Conservation (phyloP, 2,888 invertebrate species). For the Standfussiana lucernea region DNA sequence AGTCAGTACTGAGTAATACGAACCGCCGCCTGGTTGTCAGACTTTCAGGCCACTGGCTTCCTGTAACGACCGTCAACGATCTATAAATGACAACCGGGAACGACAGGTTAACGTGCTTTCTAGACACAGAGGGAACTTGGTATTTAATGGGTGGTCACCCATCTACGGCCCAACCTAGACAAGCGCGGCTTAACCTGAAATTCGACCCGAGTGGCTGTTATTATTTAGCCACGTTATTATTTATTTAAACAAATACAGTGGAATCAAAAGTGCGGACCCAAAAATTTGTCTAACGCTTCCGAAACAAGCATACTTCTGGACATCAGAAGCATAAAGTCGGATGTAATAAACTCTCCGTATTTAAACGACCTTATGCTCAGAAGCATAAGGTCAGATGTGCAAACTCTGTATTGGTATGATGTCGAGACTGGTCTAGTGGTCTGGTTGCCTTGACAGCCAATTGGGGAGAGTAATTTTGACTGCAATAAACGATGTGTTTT, state of each 20-base stretch:
- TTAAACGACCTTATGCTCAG: too few species aligned
- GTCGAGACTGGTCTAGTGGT: too few species aligned
- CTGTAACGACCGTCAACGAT: background rate
- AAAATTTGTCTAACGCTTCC: background rate
- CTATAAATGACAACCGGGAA: background rate
- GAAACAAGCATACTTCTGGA: background rate
- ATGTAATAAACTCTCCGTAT: too few species aligned
- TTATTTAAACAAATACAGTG: background rate
- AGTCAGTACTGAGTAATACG: background rate
- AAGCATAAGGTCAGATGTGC: too few species aligned
- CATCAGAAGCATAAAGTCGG: too few species aligned
- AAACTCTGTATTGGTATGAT: too few species aligned
- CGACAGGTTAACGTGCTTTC: background rate
- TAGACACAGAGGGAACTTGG: background rate
- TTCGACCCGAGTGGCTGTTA: background rate
- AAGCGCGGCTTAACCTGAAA: background rate
- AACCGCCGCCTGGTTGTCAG: background rate
- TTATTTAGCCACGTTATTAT: background rate
- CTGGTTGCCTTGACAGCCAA: conserved; percentile 14
- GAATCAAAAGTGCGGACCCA: background rate
- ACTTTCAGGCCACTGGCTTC: background rate
- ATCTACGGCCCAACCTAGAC: background rate
- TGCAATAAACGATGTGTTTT: background rate
- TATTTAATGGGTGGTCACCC: background rate
- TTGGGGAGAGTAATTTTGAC: background rate